phyloP scores from a whole-genome alignment of 2,888 invertebrate genomes.

The Pasiphila rectangulata region DNA sequence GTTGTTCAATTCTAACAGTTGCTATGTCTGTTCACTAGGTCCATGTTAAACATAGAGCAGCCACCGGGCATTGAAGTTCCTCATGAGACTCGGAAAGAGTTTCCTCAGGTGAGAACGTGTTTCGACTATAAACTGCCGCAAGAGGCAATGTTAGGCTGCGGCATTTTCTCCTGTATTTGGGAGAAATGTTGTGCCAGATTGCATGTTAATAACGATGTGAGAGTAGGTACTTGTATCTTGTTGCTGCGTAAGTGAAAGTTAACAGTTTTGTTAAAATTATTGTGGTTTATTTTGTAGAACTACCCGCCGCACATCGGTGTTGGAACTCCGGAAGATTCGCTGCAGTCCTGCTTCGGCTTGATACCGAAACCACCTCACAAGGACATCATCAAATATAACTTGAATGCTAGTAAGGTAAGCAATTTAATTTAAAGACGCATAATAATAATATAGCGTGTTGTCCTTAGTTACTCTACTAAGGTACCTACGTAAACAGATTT shows the following conservation, averaged over 20 bases:
- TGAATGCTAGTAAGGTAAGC: slow-evolving; percentile 84
- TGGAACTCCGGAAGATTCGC: slow-evolving; percentile 88
- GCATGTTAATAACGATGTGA: slow-evolving; percentile 3
- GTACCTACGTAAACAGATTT: too few relatives aligned
- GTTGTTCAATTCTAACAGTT: slow-evolving; percentile 12
- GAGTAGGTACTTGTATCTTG: slow-evolving; percentile 1
- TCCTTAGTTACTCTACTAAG: too few relatives aligned
- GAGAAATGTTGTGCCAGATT: slow-evolving; percentile 7
- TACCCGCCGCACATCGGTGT: slow-evolving; percentile 87
- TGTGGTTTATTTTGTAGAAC: slow-evolving; percentile 40
- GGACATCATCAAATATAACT: slow-evolving; percentile 87
- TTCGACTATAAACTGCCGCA: neutral
- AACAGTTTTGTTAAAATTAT: neutral
- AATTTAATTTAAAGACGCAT: neutral
- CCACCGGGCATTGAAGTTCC: slow-evolving; percentile 62
- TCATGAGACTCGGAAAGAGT: slow-evolving; percentile 56
- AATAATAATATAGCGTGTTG: too few relatives aligned
- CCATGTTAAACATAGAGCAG: slow-evolving; percentile 76
- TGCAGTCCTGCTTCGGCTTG: slow-evolving; percentile 86
- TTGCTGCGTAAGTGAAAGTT: neutral
- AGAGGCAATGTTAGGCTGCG: slow-evolving; percentile 8
- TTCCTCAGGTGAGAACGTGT: slow-evolving; percentile 55
- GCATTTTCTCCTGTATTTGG: slow-evolving; percentile 16
- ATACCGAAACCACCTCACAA: slow-evolving; percentile 87
- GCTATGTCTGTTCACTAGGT: slow-evolving; percentile 43